Percentiles rank a stretch among this genome's conserved stretches.
phyloP scores from a whole-genome alignment of 2,113 vertebrate species.

The Hyperoodon ampullatus region DNA sequence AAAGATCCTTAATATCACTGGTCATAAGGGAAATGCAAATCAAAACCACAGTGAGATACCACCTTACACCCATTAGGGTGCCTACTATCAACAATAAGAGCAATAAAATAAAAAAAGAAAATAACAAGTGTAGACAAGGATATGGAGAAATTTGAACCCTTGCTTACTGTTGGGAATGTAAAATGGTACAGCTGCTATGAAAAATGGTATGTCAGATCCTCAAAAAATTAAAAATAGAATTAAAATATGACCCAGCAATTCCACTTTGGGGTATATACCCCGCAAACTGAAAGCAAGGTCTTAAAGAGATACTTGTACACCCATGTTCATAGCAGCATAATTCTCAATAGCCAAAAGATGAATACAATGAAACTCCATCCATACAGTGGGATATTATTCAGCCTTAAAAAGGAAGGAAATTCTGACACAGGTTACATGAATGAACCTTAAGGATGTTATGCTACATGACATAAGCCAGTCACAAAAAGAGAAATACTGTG shows the following conservation, averaged over 20 bases:
- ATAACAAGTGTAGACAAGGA: neutral
- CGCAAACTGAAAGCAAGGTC: neutral
- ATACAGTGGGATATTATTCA: neutral
- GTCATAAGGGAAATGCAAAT: neutral
- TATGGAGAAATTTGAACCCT: neutral
- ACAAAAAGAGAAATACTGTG: neutral
- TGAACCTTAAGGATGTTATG: neutral
- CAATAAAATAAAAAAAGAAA: neutral
- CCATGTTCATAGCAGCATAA: neutral
- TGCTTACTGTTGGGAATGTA: neutral
- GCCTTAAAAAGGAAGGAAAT: slow-evolving; percentile 11
- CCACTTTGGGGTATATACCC: neutral
- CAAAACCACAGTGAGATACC: neutral
- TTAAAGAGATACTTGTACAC: neutral
- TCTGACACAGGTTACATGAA: neutral
- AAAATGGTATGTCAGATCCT: neutral
- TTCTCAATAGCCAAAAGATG: neutral
- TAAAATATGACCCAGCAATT: neutral
- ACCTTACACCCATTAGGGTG: neutral
- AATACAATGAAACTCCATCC: neutral
- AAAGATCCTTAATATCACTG: neutral
- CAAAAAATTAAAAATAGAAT: neutral
- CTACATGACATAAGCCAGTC: neutral
- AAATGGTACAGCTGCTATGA: neutral
- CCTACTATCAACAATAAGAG: neutral